Evolutionary conservation across 2,888 invertebrate species (phyloP), one percentile per base, ranked within the genome.

Genomic region (Lapara coniferarum): DNA sequence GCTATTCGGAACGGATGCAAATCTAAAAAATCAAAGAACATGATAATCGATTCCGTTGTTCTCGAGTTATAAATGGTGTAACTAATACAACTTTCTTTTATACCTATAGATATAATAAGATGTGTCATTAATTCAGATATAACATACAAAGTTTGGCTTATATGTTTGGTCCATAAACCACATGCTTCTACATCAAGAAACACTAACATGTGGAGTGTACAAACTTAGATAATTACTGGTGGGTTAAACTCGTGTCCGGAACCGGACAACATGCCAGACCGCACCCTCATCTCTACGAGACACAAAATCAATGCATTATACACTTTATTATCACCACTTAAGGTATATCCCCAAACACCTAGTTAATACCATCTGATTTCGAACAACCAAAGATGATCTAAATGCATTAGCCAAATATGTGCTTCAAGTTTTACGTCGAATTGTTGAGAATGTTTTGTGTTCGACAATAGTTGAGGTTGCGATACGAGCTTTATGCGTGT

Each of bases 401-500:
- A 83, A 81, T 81, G 78, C 78, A 86, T 83, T 88, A 85, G 77
- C 79, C 89, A 86, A 92, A 91, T 90, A 89, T 91, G 87, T 85
- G 88, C 89, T 87, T 77, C 83, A 91, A 86, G 86, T 85, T 87
- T 83, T 83, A 85, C 85, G 79, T 80, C 82, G 88, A 88, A 92
- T 88, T 88, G 92, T 91, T 81, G 87, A 86, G 79, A 91, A 88
- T 91, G 88, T 88, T 85, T 85, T 89, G 90, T 80, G 72, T 73
- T 73, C 74, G 75, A 82, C 82, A 82, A 83, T 81, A 79, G 80
- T 83, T 83, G 85, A 19, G 84, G 77, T 80, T 81, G 84, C 83
- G 90, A 90, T 91, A 89, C 81, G 83, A 86, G 91, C 91, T 92
- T 92, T 92, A 92, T 91, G 91, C 88, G 89, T 92, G 92, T 92